A percentile compares a stretch with the other conserved stretches of the same genome.
Conservation (phyloP, 2,888 invertebrate genomes). For the Hypena proboscidalis region DNA sequence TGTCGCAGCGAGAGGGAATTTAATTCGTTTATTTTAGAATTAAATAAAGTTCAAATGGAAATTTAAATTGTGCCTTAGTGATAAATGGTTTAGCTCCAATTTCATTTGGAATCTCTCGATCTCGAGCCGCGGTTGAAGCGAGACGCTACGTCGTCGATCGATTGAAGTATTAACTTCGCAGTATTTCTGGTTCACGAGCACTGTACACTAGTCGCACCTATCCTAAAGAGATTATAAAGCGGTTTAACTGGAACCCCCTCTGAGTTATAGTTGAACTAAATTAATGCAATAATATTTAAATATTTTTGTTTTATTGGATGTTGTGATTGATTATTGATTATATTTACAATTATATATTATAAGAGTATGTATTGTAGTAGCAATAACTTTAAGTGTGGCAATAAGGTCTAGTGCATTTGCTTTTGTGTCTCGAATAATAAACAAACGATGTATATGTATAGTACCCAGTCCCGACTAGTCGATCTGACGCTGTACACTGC, state of each 20-base stretch:
- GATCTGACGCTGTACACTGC: constrained; percentile 76
- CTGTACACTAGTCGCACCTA: constrained; percentile 69
- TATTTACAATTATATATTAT: constrained; percentile 74
- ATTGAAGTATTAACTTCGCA: constrained; percentile 53
- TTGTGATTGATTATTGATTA: constrained; percentile 76
- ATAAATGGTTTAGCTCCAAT: constrained; percentile 70
- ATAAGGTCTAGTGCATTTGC: constrained; percentile 81
- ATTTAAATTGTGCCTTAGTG: constrained; percentile 84
- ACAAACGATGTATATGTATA: constrained; percentile 60
- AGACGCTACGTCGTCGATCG: constrained; percentile 42
- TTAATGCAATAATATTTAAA: constrained; percentile 77
- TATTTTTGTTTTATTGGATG: constrained; percentile 79
- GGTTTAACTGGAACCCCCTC: constrained; percentile 61
- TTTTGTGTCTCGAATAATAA: constrained; percentile 70
- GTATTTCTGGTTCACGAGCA: constrained; percentile 58
- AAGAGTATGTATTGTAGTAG: constrained; percentile 79
- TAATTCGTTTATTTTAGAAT: constrained; percentile 74
- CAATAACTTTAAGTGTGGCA: constrained; percentile 83
- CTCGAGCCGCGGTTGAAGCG: constrained; percentile 45
- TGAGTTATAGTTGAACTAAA: constrained; percentile 64
- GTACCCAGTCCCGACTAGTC: constrained; percentile 52
- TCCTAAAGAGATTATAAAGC: constrained; percentile 51
- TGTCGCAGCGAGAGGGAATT: constrained; percentile 55
- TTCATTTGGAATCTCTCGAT: constrained; percentile 63
- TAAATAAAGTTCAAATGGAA: constrained; percentile 81